A percentile compares a stretch with the other conserved stretches of the same genome.
phyloP scores from a whole-genome alignment of 2,888 invertebrate species.

The Cosmorhoe ocellata region DNA sequence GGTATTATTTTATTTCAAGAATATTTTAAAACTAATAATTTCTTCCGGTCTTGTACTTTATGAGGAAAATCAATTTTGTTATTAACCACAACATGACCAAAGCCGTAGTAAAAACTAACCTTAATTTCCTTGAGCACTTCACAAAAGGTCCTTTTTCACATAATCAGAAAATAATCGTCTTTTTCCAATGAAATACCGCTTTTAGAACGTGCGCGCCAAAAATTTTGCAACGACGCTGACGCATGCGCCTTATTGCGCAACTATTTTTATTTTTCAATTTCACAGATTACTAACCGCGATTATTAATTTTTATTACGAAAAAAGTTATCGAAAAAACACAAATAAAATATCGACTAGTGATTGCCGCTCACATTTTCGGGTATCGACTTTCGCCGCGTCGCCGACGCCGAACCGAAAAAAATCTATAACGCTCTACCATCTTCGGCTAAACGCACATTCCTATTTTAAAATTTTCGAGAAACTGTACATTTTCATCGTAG shows the following conservation, averaged over 20 bases:
- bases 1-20: too few species aligned
- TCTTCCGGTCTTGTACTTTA: too few species aligned
- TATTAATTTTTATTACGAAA: constrained; percentile 24
- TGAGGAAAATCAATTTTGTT: too few species aligned
- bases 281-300: constrained; percentile 43
- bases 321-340: constrained; percentile 27
- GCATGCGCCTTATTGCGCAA: constrained; percentile 56
- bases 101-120: constrained; percentile 24
- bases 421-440: constrained; percentile 27
- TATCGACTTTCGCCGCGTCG: constrained; percentile 23
- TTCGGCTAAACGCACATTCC: constrained; percentile 16
- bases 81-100: too few species aligned
- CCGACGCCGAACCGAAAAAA: constrained; percentile 28
- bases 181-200: constrained; percentile 7
- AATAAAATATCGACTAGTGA: constrained; percentile 26
- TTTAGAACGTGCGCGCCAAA: constrained; percentile 41
- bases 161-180: constrained; percentile 13
- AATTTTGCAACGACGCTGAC: constrained; percentile 39
- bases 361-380: constrained; percentile 24
- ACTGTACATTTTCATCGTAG: constrained; percentile 65
- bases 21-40: too few species aligned
- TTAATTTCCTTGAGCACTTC: constrained; percentile 24
- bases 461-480: constrained; percentile 45
- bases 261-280: constrained; percentile 66
- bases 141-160: constrained; percentile 26